These are phyloP conservation scores for Dascyllus trimaculatus DNA, from an alignment of 2,113 vertebrate genomes.

Conservation along the genomic window DNA sequence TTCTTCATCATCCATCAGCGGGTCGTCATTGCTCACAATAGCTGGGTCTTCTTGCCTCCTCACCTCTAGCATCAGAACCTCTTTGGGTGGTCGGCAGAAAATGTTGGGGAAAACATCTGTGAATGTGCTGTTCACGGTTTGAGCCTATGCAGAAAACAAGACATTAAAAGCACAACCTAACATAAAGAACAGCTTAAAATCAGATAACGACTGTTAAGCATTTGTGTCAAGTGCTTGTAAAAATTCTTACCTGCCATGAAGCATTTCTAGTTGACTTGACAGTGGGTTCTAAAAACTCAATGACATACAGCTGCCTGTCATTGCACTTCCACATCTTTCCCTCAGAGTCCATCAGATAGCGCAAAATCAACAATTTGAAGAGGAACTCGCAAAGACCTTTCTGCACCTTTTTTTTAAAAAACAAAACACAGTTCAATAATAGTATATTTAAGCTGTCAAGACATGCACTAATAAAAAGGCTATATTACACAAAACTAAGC, in stretches of 20 bases:
- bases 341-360: conserved; percentile 88
- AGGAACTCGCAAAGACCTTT: conserved; percentile 91
- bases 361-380: conserved; percentile 93
- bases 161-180: neutral
- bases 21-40: conserved; percentile 65
- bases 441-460: neutral
- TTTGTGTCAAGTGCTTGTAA: neutral
- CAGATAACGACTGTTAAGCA: neutral
- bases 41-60: conserved; percentile 49
- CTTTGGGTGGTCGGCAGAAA: conserved; percentile 91
- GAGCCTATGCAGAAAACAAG: conserved; percentile 59
- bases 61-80: conserved; percentile 86
- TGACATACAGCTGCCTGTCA: conserved; percentile 88
- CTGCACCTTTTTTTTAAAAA: conserved; percentile 88
- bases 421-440: conserved; percentile 26
- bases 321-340: conserved; percentile 93
- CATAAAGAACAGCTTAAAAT: neutral
- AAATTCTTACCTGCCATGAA: conserved; percentile 78
- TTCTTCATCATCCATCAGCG: conserved; percentile 89
- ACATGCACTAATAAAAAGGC: neutral
- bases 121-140: conserved; percentile 77
- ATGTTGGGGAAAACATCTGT: conserved; percentile 92
- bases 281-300: conserved; percentile 88
- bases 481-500: neutral
- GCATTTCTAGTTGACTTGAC: conserved; percentile 56